Base-by-base conservation (phyloP, 2,113 vertebrate species). In the Aphelocoma coerulescens region DNA sequence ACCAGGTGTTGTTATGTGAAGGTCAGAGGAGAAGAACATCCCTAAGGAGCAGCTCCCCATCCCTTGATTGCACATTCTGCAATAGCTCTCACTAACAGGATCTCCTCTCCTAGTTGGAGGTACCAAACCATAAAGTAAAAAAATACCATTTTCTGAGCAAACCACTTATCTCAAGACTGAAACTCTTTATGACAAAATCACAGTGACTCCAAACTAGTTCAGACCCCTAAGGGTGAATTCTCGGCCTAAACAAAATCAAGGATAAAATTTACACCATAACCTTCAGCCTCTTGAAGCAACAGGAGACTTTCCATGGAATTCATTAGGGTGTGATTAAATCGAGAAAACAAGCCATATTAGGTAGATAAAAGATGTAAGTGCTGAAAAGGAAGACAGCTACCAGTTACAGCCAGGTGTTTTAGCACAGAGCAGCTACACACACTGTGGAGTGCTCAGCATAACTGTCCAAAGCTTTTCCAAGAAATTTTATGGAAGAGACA, bases 1-100 rank as follows among this genome's bases (percentile, higher is more conserved):
- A 13, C 26, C 69, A 32, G 11, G 43, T 41, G 21, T 11, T 69
- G 32, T 65, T 85, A 26, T 0, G 0, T 26, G n/a, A 85, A 39
- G 49, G 76, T 72, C 32, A 43, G 2, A 73, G 82, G 12, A 90
- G 44, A 24, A 48, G 16, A 85, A 65, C 43, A 20, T 32, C 26
- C 46, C 49, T 58, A 26, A 89, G 43, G 37, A 72, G 54, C 28
- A 69, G 27, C 10, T 91, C 22, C 1, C 3, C 3, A 10, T 32
- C 6, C 0, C 43, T 12, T 82, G 63, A 72, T 81, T 61, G 52
- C 14, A 21, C 11, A 1, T 72, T 61, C 66, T 62, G 62, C 61
- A 65, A 2, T 22, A 72, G 57, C 52, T 59, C 23, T 43, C 32
- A 13, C 33, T 68, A 49, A 44, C 22, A 33, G 10, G n/a, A 11